Conservation (phyloP, 2,113 vertebrate species). For the Struthidea cinerea region DNA sequence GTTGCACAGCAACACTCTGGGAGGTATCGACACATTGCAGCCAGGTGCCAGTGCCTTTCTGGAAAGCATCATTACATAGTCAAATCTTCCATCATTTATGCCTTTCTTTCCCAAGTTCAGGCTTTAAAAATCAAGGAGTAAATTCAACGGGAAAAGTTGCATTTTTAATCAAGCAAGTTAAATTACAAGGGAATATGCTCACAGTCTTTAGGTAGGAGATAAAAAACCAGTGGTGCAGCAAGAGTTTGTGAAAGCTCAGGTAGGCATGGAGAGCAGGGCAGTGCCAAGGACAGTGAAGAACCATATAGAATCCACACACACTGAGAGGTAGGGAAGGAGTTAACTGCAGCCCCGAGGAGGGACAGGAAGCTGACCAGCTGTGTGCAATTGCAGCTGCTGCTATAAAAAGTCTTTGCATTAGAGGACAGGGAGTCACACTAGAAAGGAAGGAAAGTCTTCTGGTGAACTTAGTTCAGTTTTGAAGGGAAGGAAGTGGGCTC, state of each 20-base stretch:
- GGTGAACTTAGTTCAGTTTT: background rate
- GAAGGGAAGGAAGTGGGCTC: conserved; percentile 31
- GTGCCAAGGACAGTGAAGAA: background rate
- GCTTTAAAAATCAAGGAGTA: background rate
- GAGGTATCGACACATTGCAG: background rate
- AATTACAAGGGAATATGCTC: background rate
- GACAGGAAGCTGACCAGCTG: conserved; percentile 59
- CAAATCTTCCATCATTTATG: background rate
- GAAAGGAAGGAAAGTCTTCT: conserved; percentile 56
- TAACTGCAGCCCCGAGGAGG: conserved; percentile 16
- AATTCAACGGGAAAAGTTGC: background rate
- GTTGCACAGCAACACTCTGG: background rate
- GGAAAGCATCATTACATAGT: background rate
- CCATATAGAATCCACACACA: fast-evolving
- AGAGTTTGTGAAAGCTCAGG: background rate
- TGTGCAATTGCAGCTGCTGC: conserved; percentile 54
- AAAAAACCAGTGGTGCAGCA: background rate
- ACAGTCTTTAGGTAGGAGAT: background rate
- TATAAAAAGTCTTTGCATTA: conserved; percentile 57
- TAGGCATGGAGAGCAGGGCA: background rate
- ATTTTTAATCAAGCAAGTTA: background rate
- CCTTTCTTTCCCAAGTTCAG: background rate
- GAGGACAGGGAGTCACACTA: background rate
- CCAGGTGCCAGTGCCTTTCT: background rate
- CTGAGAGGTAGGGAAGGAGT: background rate